Percentiles rank a stretch among this genome's conserved stretches.
Conservation (phyloP, 2,113 vertebrate species). For the Semicossyphus pulcher region DNA sequence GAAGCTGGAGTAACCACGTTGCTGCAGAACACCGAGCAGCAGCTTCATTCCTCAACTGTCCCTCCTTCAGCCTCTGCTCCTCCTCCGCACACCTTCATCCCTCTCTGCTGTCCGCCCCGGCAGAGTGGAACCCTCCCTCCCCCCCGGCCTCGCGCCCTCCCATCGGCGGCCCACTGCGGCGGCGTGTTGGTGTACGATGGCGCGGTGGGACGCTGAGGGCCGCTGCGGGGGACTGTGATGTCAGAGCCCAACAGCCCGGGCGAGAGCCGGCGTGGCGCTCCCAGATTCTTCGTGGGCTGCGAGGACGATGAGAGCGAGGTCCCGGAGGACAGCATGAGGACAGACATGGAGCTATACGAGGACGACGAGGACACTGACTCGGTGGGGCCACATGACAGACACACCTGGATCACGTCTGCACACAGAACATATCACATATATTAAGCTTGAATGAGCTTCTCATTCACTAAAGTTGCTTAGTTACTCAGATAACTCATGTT, state of each 20-base stretch:
- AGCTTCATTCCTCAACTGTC: not conserved
- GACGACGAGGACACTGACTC: slow-evolving; percentile 92
- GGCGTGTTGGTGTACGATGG: slow-evolving; percentile 79
- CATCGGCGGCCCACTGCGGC: slow-evolving; percentile 25
- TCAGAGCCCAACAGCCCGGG: slow-evolving; percentile 91
- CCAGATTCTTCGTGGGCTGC: slow-evolving; percentile 98
- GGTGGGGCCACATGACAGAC: too few relatives aligned
- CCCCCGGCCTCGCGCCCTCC: slow-evolving; percentile 35
- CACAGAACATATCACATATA: too few relatives aligned
- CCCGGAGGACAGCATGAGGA: slow-evolving; percentile 91
- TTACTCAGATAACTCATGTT: too few relatives aligned
- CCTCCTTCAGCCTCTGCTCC: not conserved
- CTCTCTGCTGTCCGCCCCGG: slow-evolving; percentile 20
- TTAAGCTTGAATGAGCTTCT: too few relatives aligned
- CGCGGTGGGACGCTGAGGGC: slow-evolving; percentile 86
- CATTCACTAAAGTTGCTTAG: too few relatives aligned
- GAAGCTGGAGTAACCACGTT: not conserved
- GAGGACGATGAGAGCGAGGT: slow-evolving; percentile 93
- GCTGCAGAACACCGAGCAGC: not conserved
- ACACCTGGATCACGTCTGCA: too few relatives aligned
- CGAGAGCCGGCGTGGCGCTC: slow-evolving; percentile 88
- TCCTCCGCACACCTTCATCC: not conserved
- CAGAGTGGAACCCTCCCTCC: slow-evolving; percentile 28
- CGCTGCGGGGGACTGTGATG: slow-evolving; percentile 89
- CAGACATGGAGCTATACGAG: slow-evolving; percentile 90